phyloP scores from a whole-genome alignment of 2,888 invertebrate species.

The Pasiphila rectangulata region DNA sequence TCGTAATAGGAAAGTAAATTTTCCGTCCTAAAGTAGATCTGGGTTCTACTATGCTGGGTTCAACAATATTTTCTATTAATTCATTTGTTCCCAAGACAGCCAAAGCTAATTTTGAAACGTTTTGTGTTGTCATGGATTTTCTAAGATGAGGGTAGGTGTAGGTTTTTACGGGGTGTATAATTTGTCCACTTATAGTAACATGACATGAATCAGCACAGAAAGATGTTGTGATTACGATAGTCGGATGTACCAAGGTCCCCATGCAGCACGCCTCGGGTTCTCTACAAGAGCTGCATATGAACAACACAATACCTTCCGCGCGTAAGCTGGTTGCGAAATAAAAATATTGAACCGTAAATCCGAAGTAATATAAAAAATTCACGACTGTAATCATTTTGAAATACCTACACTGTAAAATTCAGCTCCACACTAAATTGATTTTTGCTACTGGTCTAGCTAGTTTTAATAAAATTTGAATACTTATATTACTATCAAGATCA shows the following conservation, averaged over 20 bases:
- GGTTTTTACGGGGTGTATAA: constrained; percentile 25
- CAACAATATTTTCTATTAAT: constrained; percentile 17
- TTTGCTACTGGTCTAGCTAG: no score
- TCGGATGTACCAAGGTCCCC: constrained; percentile 47
- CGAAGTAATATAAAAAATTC: constrained; percentile 9
- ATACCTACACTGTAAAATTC: constrained; percentile 8
- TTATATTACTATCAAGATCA: no score
- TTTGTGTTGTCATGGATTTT: constrained; percentile 1
- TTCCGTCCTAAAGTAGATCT: constrained; percentile 39
- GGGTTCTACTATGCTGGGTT: constrained; percentile 43
- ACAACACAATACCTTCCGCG: constrained; percentile 39
- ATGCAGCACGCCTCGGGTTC: constrained; percentile 42
- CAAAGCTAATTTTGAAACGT: constrained; percentile 10
- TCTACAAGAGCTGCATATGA: constrained; percentile 40
- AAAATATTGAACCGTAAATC: constrained; percentile 11
- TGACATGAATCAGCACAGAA: constrained; percentile 52
- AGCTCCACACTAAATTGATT: no score
- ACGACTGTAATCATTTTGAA: constrained; percentile 5
- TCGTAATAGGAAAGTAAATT: constrained; percentile 41
- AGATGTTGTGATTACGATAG: constrained; percentile 48
- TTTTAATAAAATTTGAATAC: no score
- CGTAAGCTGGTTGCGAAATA: constrained; percentile 30
- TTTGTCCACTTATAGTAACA: constrained; percentile 26
- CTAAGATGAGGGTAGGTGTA: constrained; percentile 30
- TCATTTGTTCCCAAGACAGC: constrained; percentile 1